These are phyloP conservation scores for Uria aalge DNA, from an alignment of 2,113 vertebrate species.

Conservation along the genomic window DNA sequence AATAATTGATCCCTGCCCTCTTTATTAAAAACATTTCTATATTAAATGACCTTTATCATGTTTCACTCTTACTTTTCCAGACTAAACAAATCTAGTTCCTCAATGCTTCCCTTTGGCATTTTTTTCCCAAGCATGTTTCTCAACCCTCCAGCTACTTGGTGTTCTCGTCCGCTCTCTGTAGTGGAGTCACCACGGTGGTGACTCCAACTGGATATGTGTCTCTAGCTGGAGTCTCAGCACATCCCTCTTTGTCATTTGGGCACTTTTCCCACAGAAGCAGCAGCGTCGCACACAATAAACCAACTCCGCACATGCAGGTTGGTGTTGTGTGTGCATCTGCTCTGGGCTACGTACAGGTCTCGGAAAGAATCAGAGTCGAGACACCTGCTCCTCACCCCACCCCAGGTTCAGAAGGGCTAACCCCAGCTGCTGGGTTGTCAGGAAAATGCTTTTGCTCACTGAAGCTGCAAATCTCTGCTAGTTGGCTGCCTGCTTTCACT, in stretches of 20 bases:
- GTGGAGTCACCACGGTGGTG: neutral
- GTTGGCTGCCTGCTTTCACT: neutral
- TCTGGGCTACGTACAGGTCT: neutral
- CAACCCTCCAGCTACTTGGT: neutral
- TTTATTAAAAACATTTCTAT: conserved; percentile 26
- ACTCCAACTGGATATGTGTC: neutral
- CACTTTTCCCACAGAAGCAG: neutral
- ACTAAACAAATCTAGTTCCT: conserved; percentile 30
- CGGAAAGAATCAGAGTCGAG: rapidly evolving
- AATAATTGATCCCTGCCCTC: conserved; percentile 43
- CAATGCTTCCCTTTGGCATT: neutral
- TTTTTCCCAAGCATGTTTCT: neutral
- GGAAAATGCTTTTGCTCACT: neutral
- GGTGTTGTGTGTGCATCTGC: neutral
- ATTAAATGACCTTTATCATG: neutral
- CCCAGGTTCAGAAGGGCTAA: neutral
- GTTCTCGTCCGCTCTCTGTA: neutral
- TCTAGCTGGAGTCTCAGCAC: neutral
- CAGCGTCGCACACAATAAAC: rapidly evolving
- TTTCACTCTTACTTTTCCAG: conserved; percentile 33
- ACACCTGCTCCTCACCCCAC: neutral
- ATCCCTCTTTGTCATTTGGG: neutral
- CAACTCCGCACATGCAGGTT: neutral
- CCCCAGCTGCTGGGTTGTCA: neutral
- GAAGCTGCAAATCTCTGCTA: neutral